phyloP scores from a whole-genome alignment of 2,113 vertebrate genomes.

The Orycteropus afer region DNA sequence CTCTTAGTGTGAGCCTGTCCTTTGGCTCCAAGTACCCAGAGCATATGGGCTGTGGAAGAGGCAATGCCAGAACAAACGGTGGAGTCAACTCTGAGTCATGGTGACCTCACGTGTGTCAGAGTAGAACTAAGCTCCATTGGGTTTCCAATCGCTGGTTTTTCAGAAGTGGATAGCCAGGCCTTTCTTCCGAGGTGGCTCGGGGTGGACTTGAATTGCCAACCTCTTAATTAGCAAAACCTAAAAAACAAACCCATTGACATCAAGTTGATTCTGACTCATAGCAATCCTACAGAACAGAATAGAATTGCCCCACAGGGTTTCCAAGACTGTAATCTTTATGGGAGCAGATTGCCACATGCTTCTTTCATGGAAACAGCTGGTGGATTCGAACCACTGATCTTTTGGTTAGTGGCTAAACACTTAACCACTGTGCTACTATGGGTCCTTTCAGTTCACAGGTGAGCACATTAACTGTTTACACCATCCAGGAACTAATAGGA shows the following conservation, averaged over 20 bases:
- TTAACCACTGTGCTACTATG: background rate
- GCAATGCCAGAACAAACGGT: background rate
- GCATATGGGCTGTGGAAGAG: background rate
- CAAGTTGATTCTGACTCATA: background rate
- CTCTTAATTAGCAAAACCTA: no score
- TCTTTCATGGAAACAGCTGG: background rate
- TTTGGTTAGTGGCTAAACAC: background rate
- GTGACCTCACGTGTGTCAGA: no score
- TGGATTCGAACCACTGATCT: no score
- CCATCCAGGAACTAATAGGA: background rate
- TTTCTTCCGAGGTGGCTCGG: no score
- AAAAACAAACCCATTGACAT: no score
- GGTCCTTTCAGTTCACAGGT: background rate
- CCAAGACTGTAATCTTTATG: background rate
- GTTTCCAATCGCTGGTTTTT: no score
- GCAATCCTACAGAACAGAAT: no score
- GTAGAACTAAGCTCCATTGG: no score
- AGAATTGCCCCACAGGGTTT: background rate
- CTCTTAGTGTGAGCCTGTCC: background rate
- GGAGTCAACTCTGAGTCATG: no score
- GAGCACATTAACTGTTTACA: background rate
- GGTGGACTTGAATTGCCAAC: no score
- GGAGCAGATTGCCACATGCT: no score
- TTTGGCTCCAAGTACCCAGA: background rate
- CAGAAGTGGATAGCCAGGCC: no score